Evolutionary conservation across 1,140 invertebrate genomes (phyloP), one percentile per base, ranked within the genome.

Genomic region (Manduca sexta): DNA sequence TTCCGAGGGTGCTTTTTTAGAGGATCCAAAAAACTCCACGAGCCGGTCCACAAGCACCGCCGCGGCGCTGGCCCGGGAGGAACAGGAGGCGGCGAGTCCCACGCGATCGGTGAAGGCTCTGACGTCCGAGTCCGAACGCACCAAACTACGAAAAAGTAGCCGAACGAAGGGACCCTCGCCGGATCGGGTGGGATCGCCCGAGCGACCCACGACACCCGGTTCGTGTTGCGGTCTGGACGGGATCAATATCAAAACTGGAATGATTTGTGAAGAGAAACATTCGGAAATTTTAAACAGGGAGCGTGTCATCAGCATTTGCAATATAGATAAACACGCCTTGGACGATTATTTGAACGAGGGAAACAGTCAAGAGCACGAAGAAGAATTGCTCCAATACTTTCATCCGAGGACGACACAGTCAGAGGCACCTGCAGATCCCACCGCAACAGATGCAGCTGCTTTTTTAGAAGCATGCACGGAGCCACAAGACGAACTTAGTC

Each of bases 331-430:
- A 31, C 92, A 94, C 63, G 92, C 92, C 31, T 76, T 95, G 31
- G 92, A 93, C 65, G 92, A 94, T 78, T 94, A 94, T 74, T 87
- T 94, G 57, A 89, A 90, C 54, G 90, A 91, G 89, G 92, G 92
- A 35, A 94, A 93, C 77, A 93, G 92, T 35, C 92, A 94, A 67
- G 93, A 94, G 60, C 92, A 92, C 61, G 93, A 94, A 64, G 92
- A 93, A 65, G 93, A 94, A 79, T 70, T 94, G 52, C 79, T 94
- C 62, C 91, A 93, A 79, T 94, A 94, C 84, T 93, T 94, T 79
- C 91, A 92, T 60, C 89, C 91, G 52, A 81, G 87, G 62, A 82
- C 86, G 48, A 78, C 67, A 10, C 72, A 71, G 6, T 39, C 55
- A 12, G 63, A 71, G 2, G 49, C 60, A 15, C 49, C 56, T 10